These are phyloP conservation scores for Macropodus opercularis DNA, from an alignment of 2,797 vertebrate species.

Conservation along the genomic window DNA sequence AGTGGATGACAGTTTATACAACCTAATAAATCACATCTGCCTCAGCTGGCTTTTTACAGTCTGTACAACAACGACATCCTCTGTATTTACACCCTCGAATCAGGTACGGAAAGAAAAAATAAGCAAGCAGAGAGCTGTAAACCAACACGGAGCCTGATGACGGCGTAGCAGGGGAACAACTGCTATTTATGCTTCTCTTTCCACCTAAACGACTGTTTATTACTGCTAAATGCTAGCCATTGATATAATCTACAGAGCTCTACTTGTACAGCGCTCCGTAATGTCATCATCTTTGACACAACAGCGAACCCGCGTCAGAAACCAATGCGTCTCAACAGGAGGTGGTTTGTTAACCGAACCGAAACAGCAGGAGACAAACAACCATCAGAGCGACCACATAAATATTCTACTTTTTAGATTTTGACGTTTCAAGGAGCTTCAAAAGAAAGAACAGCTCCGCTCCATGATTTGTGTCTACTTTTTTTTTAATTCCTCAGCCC, in stretches of 20 bases:
- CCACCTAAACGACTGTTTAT: constrained; percentile 37
- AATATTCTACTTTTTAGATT: constrained; percentile 21
- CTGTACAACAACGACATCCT: no score
- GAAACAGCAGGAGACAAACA: constrained; percentile 12
- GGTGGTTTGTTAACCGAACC: constrained; percentile 31
- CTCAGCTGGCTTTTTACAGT: no score
- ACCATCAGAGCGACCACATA: constrained; percentile 25
- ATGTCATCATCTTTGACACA: constrained; percentile 19
- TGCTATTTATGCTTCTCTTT: constrained; percentile 26
- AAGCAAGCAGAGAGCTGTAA: constrained; percentile 8
- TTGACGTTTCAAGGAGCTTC: constrained; percentile 4
- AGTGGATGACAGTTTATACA: no score
- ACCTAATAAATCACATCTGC: no score
- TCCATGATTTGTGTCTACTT: constrained; percentile 8
- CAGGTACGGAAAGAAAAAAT: not conserved
- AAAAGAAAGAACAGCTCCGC: constrained; percentile 9
- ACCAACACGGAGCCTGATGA: constrained; percentile 27
- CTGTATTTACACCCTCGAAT: no score
- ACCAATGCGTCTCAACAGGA: constrained; percentile 35
- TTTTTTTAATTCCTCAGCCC: constrained; percentile 20
- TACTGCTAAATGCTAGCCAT: constrained; percentile 47
- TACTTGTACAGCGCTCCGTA: constrained; percentile 26
- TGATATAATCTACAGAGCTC: constrained; percentile 34
- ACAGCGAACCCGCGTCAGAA: constrained; percentile 32
- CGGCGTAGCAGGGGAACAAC: not conserved